phyloP scores from a whole-genome alignment of 2,888 invertebrate genomes.

The Sepioteuthis lessoniana region DNA sequence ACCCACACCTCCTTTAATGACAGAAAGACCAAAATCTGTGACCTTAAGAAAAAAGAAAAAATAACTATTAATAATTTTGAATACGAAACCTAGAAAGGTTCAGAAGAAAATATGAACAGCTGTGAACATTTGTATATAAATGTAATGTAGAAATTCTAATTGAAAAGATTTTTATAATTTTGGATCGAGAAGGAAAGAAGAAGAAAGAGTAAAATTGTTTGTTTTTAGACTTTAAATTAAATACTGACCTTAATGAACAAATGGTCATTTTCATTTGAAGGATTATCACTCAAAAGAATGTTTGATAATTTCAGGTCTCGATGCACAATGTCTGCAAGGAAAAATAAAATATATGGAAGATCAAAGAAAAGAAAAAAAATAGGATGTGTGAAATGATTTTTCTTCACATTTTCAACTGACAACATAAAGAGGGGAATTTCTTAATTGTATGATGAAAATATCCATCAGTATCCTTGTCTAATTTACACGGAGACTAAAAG shows the following conservation, averaged over 20 bases:
- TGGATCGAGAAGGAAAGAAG: too few relatives aligned
- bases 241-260: slow-evolving; percentile 76
- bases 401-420: too few relatives aligned
- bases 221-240: background rate
- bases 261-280: slow-evolving; percentile 76
- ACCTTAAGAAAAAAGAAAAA: slow-evolving; percentile 71
- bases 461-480: too few relatives aligned
- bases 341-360: background rate
- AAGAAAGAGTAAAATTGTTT: too few relatives aligned
- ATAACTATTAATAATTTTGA: too few relatives aligned
- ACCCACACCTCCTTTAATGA: slow-evolving; percentile 77
- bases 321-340: slow-evolving; percentile 74
- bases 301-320: slow-evolving; percentile 75
- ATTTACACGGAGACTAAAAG: too few relatives aligned
- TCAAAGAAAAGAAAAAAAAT: background rate
- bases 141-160: background rate
- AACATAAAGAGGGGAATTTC: too few relatives aligned
- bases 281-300: slow-evolving; percentile 77
- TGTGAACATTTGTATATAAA: background rate
- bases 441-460: too few relatives aligned
- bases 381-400: too few relatives aligned
- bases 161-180: background rate
- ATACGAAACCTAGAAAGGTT: too few relatives aligned
- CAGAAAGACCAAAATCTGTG: slow-evolving; percentile 79
- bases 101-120: background rate